Evolutionary conservation across 2,113 vertebrate genomes (phyloP).

Genomic region (Puffinus mauretanicus): DNA sequence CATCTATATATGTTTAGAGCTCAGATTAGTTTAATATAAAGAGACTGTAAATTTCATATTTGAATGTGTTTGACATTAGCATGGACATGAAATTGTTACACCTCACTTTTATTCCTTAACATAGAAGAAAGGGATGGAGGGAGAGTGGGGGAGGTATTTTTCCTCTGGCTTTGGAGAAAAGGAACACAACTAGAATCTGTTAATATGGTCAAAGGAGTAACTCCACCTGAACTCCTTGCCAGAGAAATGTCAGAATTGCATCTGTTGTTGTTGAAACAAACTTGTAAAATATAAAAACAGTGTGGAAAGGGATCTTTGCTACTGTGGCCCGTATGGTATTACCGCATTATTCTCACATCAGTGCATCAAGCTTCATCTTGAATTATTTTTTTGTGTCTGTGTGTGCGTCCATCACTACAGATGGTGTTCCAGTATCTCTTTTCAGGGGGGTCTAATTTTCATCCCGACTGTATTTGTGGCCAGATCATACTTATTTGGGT

Average conservation of each 20-base stretch:
- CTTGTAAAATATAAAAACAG: neutral
- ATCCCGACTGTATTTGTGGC: neutral
- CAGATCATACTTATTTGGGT: neutral
- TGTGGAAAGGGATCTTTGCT: neutral
- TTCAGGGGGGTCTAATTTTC: neutral
- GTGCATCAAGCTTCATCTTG: neutral
- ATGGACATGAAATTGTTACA: neutral
- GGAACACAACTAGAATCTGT: neutral
- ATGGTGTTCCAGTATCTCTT: neutral
- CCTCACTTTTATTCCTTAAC: neutral
- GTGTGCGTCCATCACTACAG: neutral
- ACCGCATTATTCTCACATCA: neutral
- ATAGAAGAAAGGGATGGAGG: neutral
- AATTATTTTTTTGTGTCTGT: neutral
- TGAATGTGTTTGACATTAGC: neutral
- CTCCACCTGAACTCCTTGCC: neutral
- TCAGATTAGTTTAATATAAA: neutral
- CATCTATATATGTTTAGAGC: neutral
- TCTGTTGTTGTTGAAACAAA: neutral
- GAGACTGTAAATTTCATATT: neutral
- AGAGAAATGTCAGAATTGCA: neutral
- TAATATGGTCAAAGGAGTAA: neutral
- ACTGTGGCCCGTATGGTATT: neutral
- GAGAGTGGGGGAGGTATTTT: neutral
- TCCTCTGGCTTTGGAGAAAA: neutral